Conservation (phyloP, 1,140 invertebrate genomes). For the Epicauta chinensis region DNA sequence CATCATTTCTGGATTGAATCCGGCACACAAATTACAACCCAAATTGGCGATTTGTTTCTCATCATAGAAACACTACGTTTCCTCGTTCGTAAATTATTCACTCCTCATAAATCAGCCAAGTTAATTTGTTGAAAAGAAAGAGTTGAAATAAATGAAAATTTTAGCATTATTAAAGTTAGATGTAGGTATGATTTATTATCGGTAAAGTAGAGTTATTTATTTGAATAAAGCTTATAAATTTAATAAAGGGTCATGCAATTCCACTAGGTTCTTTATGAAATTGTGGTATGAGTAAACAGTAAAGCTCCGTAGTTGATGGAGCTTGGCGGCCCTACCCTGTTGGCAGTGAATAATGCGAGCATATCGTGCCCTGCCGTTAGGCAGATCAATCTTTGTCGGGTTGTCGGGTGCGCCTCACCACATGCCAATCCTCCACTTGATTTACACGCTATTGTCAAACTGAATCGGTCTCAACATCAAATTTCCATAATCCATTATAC, state of each 20-base stretch:
- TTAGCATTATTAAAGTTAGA: too few relatives aligned
- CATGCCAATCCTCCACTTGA: constrained; percentile 38
- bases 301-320: not conserved
- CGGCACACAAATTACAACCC: constrained; percentile 11
- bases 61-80: too few relatives aligned
- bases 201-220: too few relatives aligned
- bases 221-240: too few relatives aligned
- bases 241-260: too few relatives aligned
- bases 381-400: constrained; percentile 37
- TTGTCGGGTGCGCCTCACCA: constrained; percentile 35
- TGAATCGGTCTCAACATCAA: constrained; percentile 13
- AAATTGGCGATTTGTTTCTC: constrained; percentile 1
- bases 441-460: constrained; percentile 29
- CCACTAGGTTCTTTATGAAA: too few relatives aligned
- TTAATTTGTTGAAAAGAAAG: too few relatives aligned
- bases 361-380: constrained; percentile 32
- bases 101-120: too few relatives aligned
- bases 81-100: too few relatives aligned
- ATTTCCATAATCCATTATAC: constrained; percentile 30
- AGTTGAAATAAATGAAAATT: too few relatives aligned
- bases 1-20: constrained; percentile 15
- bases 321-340: constrained; percentile 15
- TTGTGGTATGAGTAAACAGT: too few relatives aligned
- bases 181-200: too few relatives aligned
- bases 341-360: constrained; percentile 35